phyloP scores from a whole-genome alignment of 2,113 vertebrate genomes.

The Nothobranchius kuhntae region DNA sequence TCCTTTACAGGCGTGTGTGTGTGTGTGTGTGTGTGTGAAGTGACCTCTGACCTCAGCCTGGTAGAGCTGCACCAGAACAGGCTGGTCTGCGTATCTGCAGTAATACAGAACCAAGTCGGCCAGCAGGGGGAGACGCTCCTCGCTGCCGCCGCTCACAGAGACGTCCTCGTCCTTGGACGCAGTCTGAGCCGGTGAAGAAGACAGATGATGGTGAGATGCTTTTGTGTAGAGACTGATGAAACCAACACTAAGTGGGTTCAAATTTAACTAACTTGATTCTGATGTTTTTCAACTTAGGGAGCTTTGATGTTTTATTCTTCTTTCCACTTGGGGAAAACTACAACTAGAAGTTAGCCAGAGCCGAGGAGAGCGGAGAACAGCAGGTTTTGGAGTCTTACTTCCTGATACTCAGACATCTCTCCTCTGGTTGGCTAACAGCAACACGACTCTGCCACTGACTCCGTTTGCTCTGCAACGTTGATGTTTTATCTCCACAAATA shows the following conservation, averaged over 20 bases:
- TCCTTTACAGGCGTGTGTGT: neutral
- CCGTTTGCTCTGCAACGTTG: too few relatives aligned
- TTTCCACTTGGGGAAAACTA: too few relatives aligned
- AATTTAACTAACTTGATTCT: too few relatives aligned
- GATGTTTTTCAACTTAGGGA: too few relatives aligned
- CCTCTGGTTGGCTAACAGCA: too few relatives aligned
- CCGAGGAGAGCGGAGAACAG: too few relatives aligned
- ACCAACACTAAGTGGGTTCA: neutral
- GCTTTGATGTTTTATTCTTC: too few relatives aligned
- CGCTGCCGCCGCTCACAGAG: conserved; percentile 19
- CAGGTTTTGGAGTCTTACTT: too few relatives aligned
- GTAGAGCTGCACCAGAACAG: conserved; percentile 90
- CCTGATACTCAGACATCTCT: too few relatives aligned
- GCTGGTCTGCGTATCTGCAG: conserved; percentile 86
- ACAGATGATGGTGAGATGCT: neutral
- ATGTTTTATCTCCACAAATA: too few relatives aligned
- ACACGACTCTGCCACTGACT: too few relatives aligned
- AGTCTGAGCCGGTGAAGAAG: conserved; percentile 45
- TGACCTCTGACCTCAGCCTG: conserved; percentile 85
- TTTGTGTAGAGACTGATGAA: neutral
- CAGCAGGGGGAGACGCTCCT: conserved; percentile 84
- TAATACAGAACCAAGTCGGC: conserved; percentile 95
- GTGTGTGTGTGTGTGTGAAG: neutral
- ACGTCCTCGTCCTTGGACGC: conserved; percentile 75
- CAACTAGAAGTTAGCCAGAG: too few relatives aligned